Percentiles rank a stretch among this genome's conserved stretches.
phyloP scores from a whole-genome alignment of 2,797 vertebrate species.

The Lagocephalus sceleratus region DNA sequence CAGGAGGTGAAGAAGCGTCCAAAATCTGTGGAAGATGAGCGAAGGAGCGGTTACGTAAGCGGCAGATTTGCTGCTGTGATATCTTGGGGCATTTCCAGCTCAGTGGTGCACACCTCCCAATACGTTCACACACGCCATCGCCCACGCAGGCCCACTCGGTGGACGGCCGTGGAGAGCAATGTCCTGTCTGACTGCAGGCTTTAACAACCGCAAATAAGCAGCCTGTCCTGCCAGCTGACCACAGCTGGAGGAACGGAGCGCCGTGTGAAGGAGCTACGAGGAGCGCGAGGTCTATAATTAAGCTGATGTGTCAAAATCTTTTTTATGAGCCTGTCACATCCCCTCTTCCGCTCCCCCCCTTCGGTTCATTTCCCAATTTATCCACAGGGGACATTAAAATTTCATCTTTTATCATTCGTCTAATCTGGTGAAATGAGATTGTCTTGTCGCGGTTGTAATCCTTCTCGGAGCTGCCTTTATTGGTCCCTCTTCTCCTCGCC shows the following conservation, averaged over 20 bases:
- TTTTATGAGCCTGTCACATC: conserved; percentile 1
- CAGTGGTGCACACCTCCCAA: conserved; percentile 38
- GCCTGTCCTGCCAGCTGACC: conserved; percentile 45
- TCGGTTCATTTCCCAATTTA: conserved; percentile 34
- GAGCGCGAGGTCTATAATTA: conserved; percentile 22
- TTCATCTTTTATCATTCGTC: conserved; percentile 40
- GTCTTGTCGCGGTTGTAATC: conserved; percentile 7
- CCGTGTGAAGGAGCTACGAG: conserved; percentile 16
- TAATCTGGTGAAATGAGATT: conserved; percentile 5
- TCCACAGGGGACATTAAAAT: conserved; percentile 41
- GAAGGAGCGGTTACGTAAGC: conserved; percentile 40
- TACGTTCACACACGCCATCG: conserved; percentile 52
- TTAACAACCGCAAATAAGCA: conserved; percentile 44
- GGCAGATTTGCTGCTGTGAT: conserved; percentile 32
- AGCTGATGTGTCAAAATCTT: conserved; percentile 26
- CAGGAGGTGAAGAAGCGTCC: neutral
- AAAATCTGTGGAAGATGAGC: conserved; percentile 1
- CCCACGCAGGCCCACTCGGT: conserved; percentile 51
- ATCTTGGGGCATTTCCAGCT: conserved; percentile 51
- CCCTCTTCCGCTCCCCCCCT: conserved; percentile 6
- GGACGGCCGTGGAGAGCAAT: conserved; percentile 49
- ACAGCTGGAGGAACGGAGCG: conserved; percentile 25
- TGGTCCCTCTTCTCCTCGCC: neutral
- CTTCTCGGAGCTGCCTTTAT: neutral
- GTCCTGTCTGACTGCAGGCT: conserved; percentile 55